These are phyloP conservation scores for Epinephelus awoara DNA, from an alignment of 2,797 vertebrate species.

Conservation along the genomic window DNA sequence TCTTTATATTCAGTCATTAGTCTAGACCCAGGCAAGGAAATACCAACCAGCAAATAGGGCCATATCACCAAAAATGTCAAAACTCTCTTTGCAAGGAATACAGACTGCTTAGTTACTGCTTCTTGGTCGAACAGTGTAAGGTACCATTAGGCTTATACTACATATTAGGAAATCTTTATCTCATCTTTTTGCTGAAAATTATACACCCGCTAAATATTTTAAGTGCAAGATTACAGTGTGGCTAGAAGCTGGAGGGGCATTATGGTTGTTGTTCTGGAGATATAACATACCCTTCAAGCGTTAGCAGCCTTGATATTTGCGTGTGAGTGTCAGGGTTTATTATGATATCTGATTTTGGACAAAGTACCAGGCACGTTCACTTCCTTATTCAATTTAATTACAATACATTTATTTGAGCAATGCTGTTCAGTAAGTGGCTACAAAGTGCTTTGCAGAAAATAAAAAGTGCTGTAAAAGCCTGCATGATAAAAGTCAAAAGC, in stretches of 20 bases:
- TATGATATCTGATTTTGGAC: slow-evolving; percentile 13
- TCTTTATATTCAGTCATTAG: too few species aligned
- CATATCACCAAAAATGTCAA: not conserved
- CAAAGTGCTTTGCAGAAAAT: slow-evolving; percentile 1
- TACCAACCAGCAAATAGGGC: not conserved
- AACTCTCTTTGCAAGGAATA: not conserved
- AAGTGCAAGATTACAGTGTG: slow-evolving; percentile 41
- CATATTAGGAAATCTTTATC: slow-evolving; percentile 21
- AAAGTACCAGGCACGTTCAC: slow-evolving; percentile 16
- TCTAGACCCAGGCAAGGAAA: too few species aligned
- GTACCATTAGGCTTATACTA: slow-evolving; percentile 13
- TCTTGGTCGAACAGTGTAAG: slow-evolving; percentile 19
- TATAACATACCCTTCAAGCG: slow-evolving; percentile 17
- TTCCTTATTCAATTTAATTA: slow-evolving; percentile 22
- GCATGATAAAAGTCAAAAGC: slow-evolving; percentile 3
- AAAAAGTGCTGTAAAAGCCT: not conserved
- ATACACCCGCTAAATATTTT: slow-evolving; percentile 67
- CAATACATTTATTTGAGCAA: slow-evolving; percentile 1
- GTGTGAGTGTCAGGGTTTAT: slow-evolving; percentile 44
- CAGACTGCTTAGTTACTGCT: not conserved
- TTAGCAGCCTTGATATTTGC: slow-evolving; percentile 18
- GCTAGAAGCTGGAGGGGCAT: slow-evolving; percentile 25
- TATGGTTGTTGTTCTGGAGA: slow-evolving; percentile 36
- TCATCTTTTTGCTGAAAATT: slow-evolving; percentile 41
- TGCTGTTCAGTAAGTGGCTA: slow-evolving; percentile 10